Conservation (phyloP, 2,888 invertebrate species). For the Synanthedon tipuliformis region DNA sequence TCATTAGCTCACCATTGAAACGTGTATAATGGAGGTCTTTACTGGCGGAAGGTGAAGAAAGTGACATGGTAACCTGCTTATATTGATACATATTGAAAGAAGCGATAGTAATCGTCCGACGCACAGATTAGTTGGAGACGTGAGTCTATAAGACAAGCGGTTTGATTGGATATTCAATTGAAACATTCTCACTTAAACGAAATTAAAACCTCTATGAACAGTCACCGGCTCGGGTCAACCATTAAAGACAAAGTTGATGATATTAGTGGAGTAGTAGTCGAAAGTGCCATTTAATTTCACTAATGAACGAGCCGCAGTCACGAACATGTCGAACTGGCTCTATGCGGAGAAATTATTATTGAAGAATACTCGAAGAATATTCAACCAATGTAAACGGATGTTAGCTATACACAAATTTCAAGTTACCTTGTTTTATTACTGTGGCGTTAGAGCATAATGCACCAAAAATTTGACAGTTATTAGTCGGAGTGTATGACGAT, state of each 20-base stretch:
- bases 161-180: neutral
- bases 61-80: conserved; percentile 52
- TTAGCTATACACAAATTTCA: conserved; percentile 3
- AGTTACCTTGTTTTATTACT: neutral
- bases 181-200: neutral
- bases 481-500: conserved; percentile 33
- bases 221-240: neutral
- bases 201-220: neutral
- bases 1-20: neutral
- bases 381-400: conserved; percentile 1
- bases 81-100: conserved; percentile 23
- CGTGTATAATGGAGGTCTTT: neutral
- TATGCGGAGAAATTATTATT: neutral
- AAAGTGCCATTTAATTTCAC: conserved; percentile 37
- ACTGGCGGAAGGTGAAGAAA: conserved; percentile 42
- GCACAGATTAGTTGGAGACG: conserved; percentile 9
- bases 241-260: conserved; percentile 6
- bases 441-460: conserved; percentile 13
- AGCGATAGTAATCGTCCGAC: conserved; percentile 46
- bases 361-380: conserved; percentile 5
- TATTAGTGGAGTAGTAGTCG: conserved; percentile 24
- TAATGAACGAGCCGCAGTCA: conserved; percentile 38
- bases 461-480: conserved; percentile 35
- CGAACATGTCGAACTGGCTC: conserved; percentile 15
- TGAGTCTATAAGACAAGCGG: neutral